Conservation (phyloP, 2,888 invertebrate species). For the Epinotia bilunana region DNA sequence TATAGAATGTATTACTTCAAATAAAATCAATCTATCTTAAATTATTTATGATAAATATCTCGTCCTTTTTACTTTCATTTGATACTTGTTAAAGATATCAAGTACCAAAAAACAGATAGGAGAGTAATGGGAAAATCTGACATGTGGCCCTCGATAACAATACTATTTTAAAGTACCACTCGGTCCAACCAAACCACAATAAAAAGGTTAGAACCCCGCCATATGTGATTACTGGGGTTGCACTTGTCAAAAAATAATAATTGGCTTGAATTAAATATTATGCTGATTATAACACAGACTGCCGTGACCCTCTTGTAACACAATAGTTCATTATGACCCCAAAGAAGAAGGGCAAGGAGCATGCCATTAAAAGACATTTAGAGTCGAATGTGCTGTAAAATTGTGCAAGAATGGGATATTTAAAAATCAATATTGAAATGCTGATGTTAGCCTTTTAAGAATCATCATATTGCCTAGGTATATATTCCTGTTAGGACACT, state of each 20-base stretch:
- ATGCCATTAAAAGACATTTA: constrained; percentile 16
- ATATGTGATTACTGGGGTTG: constrained; percentile 69
- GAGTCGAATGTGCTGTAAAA: constrained; percentile 1
- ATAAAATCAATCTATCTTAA: not conserved
- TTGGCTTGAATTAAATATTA: constrained; percentile 69
- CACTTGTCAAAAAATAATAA: constrained; percentile 72
- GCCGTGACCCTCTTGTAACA: constrained; percentile 47
- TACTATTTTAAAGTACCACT: constrained; percentile 48
- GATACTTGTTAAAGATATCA: constrained; percentile 18
- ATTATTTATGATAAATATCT: not conserved
- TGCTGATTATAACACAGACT: constrained; percentile 69
- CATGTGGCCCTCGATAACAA: constrained; percentile 51
- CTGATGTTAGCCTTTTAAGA: not conserved
- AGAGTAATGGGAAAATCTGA: constrained; percentile 51
- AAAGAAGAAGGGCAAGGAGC: constrained; percentile 36
- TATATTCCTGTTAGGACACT: too few relatives aligned
- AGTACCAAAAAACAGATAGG: constrained; percentile 21
- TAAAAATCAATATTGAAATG: not conserved
- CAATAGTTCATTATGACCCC: constrained; percentile 71
- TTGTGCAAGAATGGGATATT: not conserved
- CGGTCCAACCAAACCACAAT: constrained; percentile 50
- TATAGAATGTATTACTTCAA: not conserved
- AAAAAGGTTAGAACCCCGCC: constrained; percentile 59
- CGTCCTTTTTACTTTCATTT: not conserved
- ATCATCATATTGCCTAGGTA: too few relatives aligned